Base-by-base conservation (phyloP, 2,888 invertebrate species). In the Dryobota labecula region DNA sequence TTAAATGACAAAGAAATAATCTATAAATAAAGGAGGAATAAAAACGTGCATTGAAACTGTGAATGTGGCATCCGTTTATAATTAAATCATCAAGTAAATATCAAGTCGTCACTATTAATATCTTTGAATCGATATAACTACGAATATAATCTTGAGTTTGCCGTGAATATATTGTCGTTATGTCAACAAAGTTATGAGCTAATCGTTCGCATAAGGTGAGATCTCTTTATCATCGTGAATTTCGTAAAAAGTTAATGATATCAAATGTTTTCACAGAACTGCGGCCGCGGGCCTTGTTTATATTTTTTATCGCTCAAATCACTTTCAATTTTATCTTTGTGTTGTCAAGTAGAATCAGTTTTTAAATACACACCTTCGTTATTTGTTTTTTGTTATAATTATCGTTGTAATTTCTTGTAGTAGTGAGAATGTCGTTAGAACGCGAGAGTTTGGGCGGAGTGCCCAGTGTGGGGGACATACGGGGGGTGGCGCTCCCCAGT, bases 171-270 rank as follows among this genome's bases (percentile, higher is more conserved):
- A 90, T 90, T 92, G 92, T 90, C 90, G 88, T 86, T 90, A 93
- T 91, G 90, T 93, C 92, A 92, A 93, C 91, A 92, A 92, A 92
- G 90, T 91, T 91, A 94, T 94, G 93, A 94, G 90, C 90, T 92
- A 92, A 89, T 90, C 84, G 84, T 82, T 87, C 75, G 83, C 74
- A 81, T 87, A 86, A 94, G 93, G 94, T 95, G 85, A 90, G 89
- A 83, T 66, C 51, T 57, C 53, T 65, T 63, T 73, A 38, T 49
- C 69, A 61, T 68, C 47, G n/a, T 65, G 49, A 67, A 76, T 69
- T 72, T 38, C 33, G 51, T 56, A 57, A 27, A 65, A 64, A 70
- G 67, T 69, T 66, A 51, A 18, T 56, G 63, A 62, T 64, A 62
- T 68, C 54, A 47, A 56, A 57, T 58, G 53, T 70, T 76, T 57